Evolutionary conservation across 2,113 vertebrate species (phyloP).

Genomic region (Pachypanchax playfairii): DNA sequence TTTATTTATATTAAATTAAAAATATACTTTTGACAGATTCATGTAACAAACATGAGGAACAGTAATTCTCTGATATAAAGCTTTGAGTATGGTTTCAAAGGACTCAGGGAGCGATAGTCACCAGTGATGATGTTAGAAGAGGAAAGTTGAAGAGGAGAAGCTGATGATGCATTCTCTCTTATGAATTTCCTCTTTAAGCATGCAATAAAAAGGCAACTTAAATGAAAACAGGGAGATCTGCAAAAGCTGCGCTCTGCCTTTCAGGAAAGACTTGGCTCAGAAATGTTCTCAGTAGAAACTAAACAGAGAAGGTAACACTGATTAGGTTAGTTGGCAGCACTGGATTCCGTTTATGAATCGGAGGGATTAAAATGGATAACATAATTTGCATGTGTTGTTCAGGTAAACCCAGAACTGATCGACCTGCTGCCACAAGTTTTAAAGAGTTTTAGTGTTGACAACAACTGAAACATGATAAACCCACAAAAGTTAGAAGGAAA

Average conservation of each 20-base stretch:
- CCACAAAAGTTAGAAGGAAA: constrained; percentile 37
- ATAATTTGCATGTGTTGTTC: neutral
- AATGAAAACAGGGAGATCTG: constrained; percentile 10
- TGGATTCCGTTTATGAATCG: constrained; percentile 31
- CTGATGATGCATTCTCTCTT: constrained; percentile 19
- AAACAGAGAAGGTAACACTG: constrained; percentile 29
- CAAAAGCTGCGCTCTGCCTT: constrained; percentile 40
- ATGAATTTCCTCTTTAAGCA: constrained; percentile 53
- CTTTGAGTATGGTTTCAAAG: constrained; percentile 75
- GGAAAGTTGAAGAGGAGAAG: constrained; percentile 17
- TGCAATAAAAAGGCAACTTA: constrained; percentile 62
- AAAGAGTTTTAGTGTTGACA: constrained; percentile 23
- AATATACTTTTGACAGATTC: constrained; percentile 99
- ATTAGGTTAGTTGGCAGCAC: constrained; percentile 49
- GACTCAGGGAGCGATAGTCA: constrained; percentile 45
- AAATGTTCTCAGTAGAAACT: constrained; percentile 41
- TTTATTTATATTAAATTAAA: constrained; percentile 99
- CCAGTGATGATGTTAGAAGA: constrained; percentile 17
- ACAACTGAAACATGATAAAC: constrained; percentile 45
- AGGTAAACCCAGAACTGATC: neutral
- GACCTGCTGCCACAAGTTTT: neutral
- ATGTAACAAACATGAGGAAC: constrained; percentile 99
- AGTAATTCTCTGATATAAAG: constrained; percentile 89
- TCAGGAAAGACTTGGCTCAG: constrained; percentile 67
- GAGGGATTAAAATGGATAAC: neutral